phyloP scores from a whole-genome alignment of 1,140 invertebrate species.

The Glomeris maerens region DNA sequence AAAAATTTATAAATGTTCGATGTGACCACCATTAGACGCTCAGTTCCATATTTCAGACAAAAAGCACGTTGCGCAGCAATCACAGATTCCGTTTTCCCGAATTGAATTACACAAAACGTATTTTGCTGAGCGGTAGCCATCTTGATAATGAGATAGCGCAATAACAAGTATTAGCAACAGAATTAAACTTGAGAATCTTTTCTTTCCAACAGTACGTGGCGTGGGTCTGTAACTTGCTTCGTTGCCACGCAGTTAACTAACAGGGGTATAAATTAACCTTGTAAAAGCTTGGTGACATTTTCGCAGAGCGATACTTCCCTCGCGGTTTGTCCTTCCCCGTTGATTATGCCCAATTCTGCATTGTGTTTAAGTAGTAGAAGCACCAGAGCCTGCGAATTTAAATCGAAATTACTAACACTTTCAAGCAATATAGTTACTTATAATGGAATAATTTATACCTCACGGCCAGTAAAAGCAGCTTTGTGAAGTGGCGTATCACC shows the following conservation, averaged over 20 bases:
- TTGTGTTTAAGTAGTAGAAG: constrained; percentile 30
- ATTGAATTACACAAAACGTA: background rate
- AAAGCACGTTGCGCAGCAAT: too few relatives aligned
- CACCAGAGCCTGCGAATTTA: constrained; percentile 30
- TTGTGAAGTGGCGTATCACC: constrained; percentile 39
- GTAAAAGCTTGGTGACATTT: constrained; percentile 41
- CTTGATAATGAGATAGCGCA: too few relatives aligned
- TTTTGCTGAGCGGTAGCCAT: too few relatives aligned
- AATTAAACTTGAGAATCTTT: too few relatives aligned
- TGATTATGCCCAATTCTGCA: constrained; percentile 38
- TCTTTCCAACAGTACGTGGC: too few relatives aligned
- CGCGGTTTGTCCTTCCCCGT: constrained; percentile 44
- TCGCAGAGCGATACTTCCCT: constrained; percentile 39
- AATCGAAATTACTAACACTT: background rate
- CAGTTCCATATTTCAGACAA: too few relatives aligned
- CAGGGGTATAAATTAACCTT: constrained; percentile 25
- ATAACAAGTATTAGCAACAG: too few relatives aligned
- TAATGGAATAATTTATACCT: constrained; percentile 19
- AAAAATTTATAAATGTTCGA: too few relatives aligned
- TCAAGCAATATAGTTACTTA: constrained; percentile 3
- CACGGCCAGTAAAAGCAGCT: constrained; percentile 34
- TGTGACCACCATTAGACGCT: too few relatives aligned
- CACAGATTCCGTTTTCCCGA: too few relatives aligned
- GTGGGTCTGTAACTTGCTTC: too few relatives aligned
- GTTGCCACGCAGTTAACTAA: too few relatives aligned